Conservation (phyloP, 1,140 invertebrate genomes). For the Papilio polyxenes region DNA sequence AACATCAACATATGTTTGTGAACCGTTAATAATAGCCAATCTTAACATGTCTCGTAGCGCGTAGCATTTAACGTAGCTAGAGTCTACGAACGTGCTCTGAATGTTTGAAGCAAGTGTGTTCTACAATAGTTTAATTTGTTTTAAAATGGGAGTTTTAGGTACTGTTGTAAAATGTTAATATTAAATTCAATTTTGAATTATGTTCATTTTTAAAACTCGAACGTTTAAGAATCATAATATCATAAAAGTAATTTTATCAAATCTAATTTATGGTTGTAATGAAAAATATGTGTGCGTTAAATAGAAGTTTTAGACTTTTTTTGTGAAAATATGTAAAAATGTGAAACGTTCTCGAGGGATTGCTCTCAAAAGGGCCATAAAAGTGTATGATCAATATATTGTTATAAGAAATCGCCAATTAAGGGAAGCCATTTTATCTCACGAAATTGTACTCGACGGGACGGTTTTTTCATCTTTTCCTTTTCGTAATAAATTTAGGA, state of each 20-base stretch:
- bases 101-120: not conserved
- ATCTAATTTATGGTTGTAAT: too few species aligned
- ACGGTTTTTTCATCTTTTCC: not conserved
- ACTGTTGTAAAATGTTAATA: not conserved
- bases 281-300: too few species aligned
- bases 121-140: not conserved
- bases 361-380: not conserved
- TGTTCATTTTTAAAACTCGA: not conserved
- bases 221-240: too few species aligned
- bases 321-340: not conserved
- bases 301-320: not conserved
- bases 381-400: not conserved
- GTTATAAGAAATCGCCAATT: constrained; percentile 1
- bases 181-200: not conserved
- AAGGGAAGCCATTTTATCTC: constrained; percentile 15
- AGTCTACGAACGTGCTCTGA: constrained; percentile 1
- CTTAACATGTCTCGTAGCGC: not conserved
- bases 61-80: constrained; percentile 2
- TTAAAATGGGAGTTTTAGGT: not conserved
- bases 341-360: not conserved
- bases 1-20: not conserved
- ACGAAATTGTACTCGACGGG: constrained; percentile 1
- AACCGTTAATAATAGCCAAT: not conserved
- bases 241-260: too few species aligned
- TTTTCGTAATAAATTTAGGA: constrained; percentile 2